Conservation (phyloP, 2,888 invertebrate genomes). For the Digitonthophagus gazella region DNA sequence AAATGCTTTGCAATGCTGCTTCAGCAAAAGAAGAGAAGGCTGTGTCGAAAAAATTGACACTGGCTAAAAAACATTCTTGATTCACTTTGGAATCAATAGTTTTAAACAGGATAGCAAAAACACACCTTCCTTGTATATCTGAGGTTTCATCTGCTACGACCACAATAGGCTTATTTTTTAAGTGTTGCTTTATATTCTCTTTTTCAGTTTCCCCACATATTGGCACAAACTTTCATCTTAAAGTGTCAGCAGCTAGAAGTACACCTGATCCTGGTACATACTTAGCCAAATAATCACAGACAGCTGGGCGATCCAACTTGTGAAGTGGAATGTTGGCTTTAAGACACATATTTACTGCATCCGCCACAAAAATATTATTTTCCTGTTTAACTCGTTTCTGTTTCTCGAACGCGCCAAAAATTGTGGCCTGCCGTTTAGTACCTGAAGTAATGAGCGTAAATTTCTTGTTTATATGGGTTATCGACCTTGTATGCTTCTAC, state of each 20-base stretch:
- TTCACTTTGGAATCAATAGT: constrained; percentile 10
- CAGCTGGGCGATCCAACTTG: constrained; percentile 11
- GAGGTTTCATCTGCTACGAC: constrained; percentile 14
- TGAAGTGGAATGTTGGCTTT: constrained; percentile 14
- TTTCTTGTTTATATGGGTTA: constrained; percentile 3
- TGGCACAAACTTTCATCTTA: constrained; percentile 11
- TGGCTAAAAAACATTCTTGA: constrained; percentile 5
- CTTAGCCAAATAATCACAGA: neutral
- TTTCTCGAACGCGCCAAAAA: constrained; percentile 1
- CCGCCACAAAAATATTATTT: constrained; percentile 16
- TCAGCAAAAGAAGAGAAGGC: neutral
- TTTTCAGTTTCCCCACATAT: constrained; percentile 5
- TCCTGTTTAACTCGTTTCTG: constrained; percentile 12
- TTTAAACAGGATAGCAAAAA: constrained; percentile 13
- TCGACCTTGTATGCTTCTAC: neutral
- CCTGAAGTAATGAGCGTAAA: neutral
- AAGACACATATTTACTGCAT: constrained; percentile 15
- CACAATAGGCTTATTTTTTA: constrained; percentile 14
- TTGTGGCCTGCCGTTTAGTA: neutral
- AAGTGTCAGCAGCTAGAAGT: constrained; percentile 1
- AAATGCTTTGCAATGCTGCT: too few relatives aligned
- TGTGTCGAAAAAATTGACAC: constrained; percentile 10
- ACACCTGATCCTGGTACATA: constrained; percentile 9
- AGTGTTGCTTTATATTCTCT: constrained; percentile 10
- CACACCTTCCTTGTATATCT: constrained; percentile 15